Evolutionary conservation across 2,888 invertebrate species (phyloP).

Genomic region (Pachydiplax longipennis): DNA sequence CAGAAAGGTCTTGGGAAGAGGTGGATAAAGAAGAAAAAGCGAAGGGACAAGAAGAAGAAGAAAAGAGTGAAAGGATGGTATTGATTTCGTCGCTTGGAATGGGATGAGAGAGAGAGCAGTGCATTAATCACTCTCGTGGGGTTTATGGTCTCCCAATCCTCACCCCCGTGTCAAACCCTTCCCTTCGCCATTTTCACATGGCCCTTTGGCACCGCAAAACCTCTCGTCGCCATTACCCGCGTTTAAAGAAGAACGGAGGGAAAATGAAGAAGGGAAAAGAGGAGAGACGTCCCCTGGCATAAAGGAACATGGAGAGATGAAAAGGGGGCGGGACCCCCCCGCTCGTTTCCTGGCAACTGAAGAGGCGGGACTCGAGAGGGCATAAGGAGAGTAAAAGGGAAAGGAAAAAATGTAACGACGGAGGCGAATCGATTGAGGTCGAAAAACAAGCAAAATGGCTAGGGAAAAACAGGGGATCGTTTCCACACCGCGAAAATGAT

Average conservation of each 20-base stretch:
- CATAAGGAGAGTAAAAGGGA: neutral
- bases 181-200: neutral
- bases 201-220: neutral
- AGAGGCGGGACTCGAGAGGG: neutral
- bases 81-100: neutral
- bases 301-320: neutral
- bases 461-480: neutral
- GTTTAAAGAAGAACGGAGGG: neutral
- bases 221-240: neutral
- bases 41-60: neutral
- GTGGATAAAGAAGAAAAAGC: neutral
- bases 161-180: neutral
- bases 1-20: neutral
- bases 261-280: neutral
- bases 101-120: neutral
- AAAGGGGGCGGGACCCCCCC: neutral
- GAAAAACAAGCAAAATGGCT: neutral
- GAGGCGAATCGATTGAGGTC: neutral
- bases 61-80: neutral
- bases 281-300: neutral
- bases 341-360: neutral
- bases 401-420: neutral
- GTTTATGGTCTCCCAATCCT: neutral
- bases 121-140: slow-evolving; percentile 6
- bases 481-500: neutral